phyloP scores from a whole-genome alignment of 2,888 invertebrate species.

The Mechanitis messenoides region DNA sequence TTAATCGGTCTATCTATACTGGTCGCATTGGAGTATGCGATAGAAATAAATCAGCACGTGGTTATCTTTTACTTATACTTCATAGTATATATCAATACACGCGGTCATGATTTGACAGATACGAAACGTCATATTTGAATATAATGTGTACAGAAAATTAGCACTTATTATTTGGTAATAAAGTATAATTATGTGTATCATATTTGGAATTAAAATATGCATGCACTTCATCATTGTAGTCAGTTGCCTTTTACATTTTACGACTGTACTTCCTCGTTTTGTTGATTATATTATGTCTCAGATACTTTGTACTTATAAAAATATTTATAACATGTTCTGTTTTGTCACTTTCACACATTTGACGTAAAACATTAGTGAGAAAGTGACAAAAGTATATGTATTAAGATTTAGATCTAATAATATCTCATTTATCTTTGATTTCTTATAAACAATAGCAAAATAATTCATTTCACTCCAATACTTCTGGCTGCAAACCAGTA shows the following conservation, averaged over 20 bases:
- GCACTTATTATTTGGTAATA: not conserved
- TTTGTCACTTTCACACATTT: no score
- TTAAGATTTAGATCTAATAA: no score
- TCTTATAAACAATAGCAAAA: no score
- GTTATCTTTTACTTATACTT: constrained; percentile 14
- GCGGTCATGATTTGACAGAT: not conserved
- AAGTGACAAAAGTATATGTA: no score
- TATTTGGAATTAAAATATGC: constrained; percentile 57
- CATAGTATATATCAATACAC: constrained; percentile 6
- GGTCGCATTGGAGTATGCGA: constrained; percentile 32
- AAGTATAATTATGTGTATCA: constrained; percentile 15
- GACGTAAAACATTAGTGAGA: no score
- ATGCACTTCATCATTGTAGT: constrained; percentile 52
- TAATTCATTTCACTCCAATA: no score
- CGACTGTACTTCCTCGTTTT: constrained; percentile 53
- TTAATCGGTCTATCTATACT: constrained; percentile 37
- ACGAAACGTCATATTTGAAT: constrained; percentile 6
- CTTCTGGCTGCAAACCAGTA: no score
- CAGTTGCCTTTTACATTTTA: constrained; percentile 40
- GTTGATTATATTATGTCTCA: constrained; percentile 43
- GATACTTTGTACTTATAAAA: constrained; percentile 29
- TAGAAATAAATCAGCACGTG: constrained; percentile 11
- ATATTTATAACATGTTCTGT: constrained; percentile 6
- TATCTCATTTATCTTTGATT: no score
- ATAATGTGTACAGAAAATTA: not conserved